Conservation (phyloP, 2,888 invertebrate genomes). For the Tipula vernalis region DNA sequence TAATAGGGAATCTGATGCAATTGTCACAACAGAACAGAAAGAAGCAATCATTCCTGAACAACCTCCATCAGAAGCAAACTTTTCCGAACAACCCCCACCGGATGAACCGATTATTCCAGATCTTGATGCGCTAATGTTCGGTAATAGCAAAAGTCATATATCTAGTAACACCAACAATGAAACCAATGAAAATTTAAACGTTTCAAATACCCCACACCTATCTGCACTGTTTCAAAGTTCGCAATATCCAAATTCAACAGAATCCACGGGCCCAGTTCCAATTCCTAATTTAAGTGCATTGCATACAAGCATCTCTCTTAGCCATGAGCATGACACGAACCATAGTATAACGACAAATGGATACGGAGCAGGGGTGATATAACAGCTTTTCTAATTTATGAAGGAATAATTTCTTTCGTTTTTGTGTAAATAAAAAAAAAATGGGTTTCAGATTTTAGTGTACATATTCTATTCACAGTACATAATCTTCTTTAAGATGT, state of each 20-base stretch:
- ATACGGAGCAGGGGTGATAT: neutral
- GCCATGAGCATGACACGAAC: neutral
- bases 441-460: no score
- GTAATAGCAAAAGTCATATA: no score
- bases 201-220: no score
- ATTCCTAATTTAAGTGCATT: neutral
- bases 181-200: no score
- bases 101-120: neutral
- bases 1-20: no score
- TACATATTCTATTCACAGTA: no score
- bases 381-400: conserved; percentile 21
- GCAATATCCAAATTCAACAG: neutral
- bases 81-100: neutral
- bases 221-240: no score
- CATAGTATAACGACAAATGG: neutral
- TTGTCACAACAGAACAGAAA: no score
- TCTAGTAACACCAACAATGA: no score
- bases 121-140: no score
- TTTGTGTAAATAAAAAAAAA: no score
- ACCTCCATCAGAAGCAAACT: neutral
- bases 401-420: conserved; percentile 40
- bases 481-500: no score
- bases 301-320: neutral
- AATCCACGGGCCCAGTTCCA: neutral
- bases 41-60: neutral